phyloP scores from a whole-genome alignment of 2,797 vertebrate species.

The Sebastes hubbsi region DNA sequence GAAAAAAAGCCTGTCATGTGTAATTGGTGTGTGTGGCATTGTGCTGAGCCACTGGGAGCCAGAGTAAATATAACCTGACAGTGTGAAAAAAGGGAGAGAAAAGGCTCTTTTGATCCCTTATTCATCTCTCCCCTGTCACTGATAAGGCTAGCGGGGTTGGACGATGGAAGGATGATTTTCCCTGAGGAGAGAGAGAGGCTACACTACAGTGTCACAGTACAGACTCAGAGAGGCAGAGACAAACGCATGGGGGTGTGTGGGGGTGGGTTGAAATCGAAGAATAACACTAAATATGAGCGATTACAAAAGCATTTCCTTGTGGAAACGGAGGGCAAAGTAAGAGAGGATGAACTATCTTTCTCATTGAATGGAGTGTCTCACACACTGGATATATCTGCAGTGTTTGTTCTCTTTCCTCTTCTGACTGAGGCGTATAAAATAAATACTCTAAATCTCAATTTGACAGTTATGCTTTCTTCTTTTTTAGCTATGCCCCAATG shows the following conservation, averaged over 20 bases:
- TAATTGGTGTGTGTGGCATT: constrained; percentile 73
- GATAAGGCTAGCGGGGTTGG: constrained; percentile 64
- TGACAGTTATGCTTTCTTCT: constrained; percentile 32
- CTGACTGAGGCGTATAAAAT: constrained; percentile 29
- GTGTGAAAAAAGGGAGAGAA: constrained; percentile 66
- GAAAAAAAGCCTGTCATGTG: constrained; percentile 64
- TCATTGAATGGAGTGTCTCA: not conserved
- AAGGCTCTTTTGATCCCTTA: constrained; percentile 78
- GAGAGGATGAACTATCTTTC: constrained; percentile 24
- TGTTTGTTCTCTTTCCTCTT: constrained; percentile 21
- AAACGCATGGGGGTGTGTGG: not conserved
- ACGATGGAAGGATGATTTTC: constrained; percentile 68
- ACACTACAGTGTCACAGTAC: constrained; percentile 48
- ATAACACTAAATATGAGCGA: constrained; percentile 39
- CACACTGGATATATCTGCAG: constrained; percentile 21
- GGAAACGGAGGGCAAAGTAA: constrained; percentile 8
- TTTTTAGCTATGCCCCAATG: not conserved
- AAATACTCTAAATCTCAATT: constrained; percentile 41
- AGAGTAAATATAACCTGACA: constrained; percentile 78
- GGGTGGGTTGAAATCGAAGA: constrained; percentile 19
- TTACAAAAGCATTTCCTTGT: constrained; percentile 40
- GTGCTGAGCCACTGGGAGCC: constrained; percentile 58
- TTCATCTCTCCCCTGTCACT: constrained; percentile 77
- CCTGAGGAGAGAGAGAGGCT: constrained; percentile 54
- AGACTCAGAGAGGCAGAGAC: constrained; percentile 26